These are phyloP conservation scores for Zenarchopterus dispar DNA, from an alignment of 2,797 vertebrate species.

Conservation along the genomic window DNA sequence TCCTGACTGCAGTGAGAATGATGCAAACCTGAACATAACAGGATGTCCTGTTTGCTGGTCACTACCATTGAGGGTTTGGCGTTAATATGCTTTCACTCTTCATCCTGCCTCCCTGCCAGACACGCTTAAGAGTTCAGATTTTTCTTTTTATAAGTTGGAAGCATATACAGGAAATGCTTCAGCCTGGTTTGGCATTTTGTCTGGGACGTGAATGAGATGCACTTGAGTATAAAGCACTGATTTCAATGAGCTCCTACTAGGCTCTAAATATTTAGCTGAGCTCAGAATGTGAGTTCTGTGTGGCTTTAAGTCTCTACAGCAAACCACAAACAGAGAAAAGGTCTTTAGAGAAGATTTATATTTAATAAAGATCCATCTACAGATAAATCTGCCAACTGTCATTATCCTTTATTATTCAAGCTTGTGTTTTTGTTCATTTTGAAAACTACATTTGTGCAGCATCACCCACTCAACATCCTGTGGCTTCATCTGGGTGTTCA, in stretches of 20 bases:
- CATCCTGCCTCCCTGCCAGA: slow-evolving; percentile 18
- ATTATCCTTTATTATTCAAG: slow-evolving; percentile 48
- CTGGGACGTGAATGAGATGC: slow-evolving; percentile 44
- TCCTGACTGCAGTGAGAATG: slow-evolving; percentile 36
- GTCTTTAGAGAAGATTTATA: slow-evolving; percentile 63
- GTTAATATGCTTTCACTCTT: slow-evolving; percentile 39
- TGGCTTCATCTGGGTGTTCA: not conserved
- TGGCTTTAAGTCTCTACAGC: slow-evolving; percentile 43
- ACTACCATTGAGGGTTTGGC: slow-evolving; percentile 28
- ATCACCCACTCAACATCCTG: slow-evolving; percentile 5
- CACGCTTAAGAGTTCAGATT: slow-evolving; percentile 9
- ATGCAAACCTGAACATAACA: slow-evolving; percentile 52
- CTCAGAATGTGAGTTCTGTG: slow-evolving; percentile 44
- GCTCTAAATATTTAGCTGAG: slow-evolving; percentile 58
- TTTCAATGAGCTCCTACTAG: slow-evolving; percentile 38
- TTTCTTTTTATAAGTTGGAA: slow-evolving; percentile 12
- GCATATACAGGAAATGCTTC: slow-evolving; percentile 52
- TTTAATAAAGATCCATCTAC: slow-evolving; percentile 68
- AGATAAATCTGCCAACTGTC: slow-evolving; percentile 54
- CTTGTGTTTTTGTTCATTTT: slow-evolving; percentile 8
- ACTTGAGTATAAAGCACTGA: slow-evolving; percentile 49
- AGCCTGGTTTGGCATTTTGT: slow-evolving; percentile 43
- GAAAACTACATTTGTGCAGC: slow-evolving; percentile 5
- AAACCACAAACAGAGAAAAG: slow-evolving; percentile 58
- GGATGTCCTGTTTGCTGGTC: slow-evolving; percentile 62